phyloP scores from a whole-genome alignment of 1,140 invertebrate species.

The Proales similis region DNA sequence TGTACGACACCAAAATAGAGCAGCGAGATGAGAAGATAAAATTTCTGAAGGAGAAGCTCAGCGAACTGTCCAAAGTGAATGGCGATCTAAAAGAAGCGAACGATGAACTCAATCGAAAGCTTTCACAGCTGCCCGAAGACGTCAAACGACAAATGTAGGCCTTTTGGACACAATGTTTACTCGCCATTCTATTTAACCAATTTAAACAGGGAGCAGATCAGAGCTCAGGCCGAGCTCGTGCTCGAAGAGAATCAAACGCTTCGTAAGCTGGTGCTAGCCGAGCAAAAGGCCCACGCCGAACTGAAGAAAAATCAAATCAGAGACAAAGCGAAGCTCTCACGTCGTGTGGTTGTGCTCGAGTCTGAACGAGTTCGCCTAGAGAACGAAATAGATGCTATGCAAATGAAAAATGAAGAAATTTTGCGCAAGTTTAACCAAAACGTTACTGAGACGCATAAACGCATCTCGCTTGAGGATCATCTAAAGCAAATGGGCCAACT shows the following conservation, averaged over 20 bases:
- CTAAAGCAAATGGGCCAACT: slow-evolving; percentile 11
- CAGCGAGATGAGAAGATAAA: slow-evolving; percentile 21
- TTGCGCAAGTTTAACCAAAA: slow-evolving; percentile 12
- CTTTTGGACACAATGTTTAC: no score
- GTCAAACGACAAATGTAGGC: slow-evolving; percentile 28
- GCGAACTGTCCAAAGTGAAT: slow-evolving; percentile 2
- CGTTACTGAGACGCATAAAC: not conserved
- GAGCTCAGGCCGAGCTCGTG: slow-evolving; percentile 20
- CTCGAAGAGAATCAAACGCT: slow-evolving; percentile 32
- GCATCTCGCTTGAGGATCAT: slow-evolving; percentile 19
- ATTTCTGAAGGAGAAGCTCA: slow-evolving; percentile 6
- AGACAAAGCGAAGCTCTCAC: slow-evolving; percentile 9
- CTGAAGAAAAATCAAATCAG: slow-evolving; percentile 14
- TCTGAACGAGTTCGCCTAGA: slow-evolving; percentile 3
- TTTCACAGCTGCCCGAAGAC: slow-evolving; percentile 13
- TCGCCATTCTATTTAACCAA: no score
- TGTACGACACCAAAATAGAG: slow-evolving; percentile 25
- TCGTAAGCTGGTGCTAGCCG: slow-evolving; percentile 8
- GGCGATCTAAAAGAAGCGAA: slow-evolving; percentile 23
- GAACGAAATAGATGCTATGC: slow-evolving; percentile 20
- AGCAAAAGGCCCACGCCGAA: slow-evolving; percentile 18
- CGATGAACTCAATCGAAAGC: slow-evolving; percentile 2
- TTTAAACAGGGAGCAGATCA: slow-evolving; percentile 24
- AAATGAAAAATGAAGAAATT: slow-evolving; percentile 31
- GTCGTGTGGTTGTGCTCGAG: slow-evolving; percentile 11